Percentiles rank a stretch among this genome's conserved stretches.
Evolutionary conservation across 2,888 invertebrate species (phyloP).

Genomic region (Anthophora plumipes): DNA sequence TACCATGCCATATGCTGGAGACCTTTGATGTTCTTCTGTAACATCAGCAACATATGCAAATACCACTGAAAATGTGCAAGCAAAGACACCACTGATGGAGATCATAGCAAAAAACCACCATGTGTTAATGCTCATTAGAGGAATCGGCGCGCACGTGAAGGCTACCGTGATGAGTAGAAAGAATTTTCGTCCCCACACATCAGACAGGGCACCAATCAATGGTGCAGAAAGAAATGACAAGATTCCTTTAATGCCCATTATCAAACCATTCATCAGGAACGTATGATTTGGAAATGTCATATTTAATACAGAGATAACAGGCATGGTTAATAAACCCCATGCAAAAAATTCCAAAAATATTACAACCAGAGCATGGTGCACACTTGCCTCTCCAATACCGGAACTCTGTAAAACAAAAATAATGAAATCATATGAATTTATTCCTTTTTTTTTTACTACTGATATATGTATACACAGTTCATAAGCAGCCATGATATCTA

Average conservation of each 20-base stretch:
- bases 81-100: conserved; percentile 99
- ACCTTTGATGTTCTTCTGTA: conserved; percentile 97
- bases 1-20: conserved; percentile 97
- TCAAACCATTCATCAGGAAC: conserved; percentile 99
- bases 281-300: conserved; percentile 99
- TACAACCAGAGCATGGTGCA: conserved; percentile 99
- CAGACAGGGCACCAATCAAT: conserved; percentile 97
- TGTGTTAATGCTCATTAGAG: conserved; percentile 99
- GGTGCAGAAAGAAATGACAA: conserved; percentile 99
- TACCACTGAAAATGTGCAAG: conserved; percentile 99
- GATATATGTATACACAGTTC: conserved; percentile 33
- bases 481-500: conserved; percentile 63
- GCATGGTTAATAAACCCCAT: conserved; percentile 99
- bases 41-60: conserved; percentile 99
- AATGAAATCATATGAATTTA: conserved; percentile 24
- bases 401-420: conserved; percentile 87
- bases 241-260: conserved; percentile 99
- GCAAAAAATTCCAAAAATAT: conserved; percentile 99
- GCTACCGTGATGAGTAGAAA: conserved; percentile 99
- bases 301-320: conserved; percentile 97
- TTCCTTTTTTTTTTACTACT: conserved; percentile 9
- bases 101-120: conserved; percentile 99
- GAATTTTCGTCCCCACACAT: conserved; percentile 99
- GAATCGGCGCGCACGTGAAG: conserved; percentile 99
- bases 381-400: conserved; percentile 97